phyloP scores from a whole-genome alignment of 2,797 vertebrate genomes.

The Adrianichthys oophorus region DNA sequence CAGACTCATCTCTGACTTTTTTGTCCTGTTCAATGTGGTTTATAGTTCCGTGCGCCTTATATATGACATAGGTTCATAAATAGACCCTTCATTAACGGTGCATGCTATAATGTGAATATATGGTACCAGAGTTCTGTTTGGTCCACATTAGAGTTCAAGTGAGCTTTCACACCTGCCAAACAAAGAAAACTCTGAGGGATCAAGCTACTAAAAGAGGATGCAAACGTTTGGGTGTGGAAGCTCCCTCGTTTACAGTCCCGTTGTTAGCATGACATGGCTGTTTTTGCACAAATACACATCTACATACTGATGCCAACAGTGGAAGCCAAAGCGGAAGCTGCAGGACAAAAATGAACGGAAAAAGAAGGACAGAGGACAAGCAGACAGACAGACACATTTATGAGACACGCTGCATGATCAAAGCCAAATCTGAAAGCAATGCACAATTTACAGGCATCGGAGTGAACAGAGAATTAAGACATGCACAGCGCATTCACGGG shows the following conservation, averaged over 20 bases:
- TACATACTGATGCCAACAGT: slow-evolving; percentile 72
- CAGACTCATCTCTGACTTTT: too few relatives aligned
- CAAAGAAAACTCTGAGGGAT: background rate
- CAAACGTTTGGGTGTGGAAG: background rate
- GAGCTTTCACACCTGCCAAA: too few relatives aligned
- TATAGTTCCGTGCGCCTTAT: too few relatives aligned
- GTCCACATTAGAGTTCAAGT: too few relatives aligned
- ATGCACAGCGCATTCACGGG: background rate
- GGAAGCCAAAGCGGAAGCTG: slow-evolving; percentile 71
- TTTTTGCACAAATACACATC: slow-evolving; percentile 43
- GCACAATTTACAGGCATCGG: slow-evolving; percentile 22
- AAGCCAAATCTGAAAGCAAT: slow-evolving; percentile 28
- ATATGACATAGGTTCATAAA: too few relatives aligned
- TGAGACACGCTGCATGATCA: slow-evolving; percentile 28
- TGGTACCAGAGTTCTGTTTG: too few relatives aligned
- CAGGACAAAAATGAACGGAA: slow-evolving; percentile 22
- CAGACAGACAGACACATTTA: slow-evolving; percentile 33
- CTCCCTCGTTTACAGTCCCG: background rate
- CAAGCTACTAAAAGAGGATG: background rate
- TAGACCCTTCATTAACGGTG: too few relatives aligned
- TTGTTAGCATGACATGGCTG: slow-evolving; percentile 28
- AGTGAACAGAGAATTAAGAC: slow-evolving; percentile 24
- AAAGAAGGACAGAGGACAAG: slow-evolving; percentile 41
- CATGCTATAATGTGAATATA: too few relatives aligned
- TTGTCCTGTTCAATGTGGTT: too few relatives aligned